Evolutionary conservation across 2,888 invertebrate species (phyloP).

Genomic region (Apodemia zela): DNA sequence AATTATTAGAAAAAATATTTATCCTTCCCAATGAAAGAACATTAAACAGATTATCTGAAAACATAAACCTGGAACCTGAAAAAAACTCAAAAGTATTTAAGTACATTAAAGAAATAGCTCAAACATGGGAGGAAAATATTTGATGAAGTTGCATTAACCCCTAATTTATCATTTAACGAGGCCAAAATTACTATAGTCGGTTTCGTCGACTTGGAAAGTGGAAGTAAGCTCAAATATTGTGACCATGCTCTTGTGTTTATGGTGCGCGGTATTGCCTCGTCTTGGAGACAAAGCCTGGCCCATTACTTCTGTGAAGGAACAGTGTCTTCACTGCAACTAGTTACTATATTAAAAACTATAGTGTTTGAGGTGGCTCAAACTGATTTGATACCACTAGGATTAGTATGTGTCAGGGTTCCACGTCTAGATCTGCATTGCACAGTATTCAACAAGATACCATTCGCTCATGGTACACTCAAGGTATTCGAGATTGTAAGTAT

Average conservation of each 20-base stretch:
- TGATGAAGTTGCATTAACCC: no score
- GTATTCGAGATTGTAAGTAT: no score
- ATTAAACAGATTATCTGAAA: constrained; percentile 22
- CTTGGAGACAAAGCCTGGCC: constrained; percentile 20
- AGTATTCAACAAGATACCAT: no score
- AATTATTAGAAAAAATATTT: constrained; percentile 25
- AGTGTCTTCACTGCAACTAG: constrained; percentile 21
- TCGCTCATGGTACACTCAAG: no score
- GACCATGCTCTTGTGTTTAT: constrained; percentile 36
- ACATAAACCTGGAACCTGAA: constrained; percentile 15
- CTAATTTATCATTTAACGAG: no score
- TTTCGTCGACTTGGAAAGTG: constrained; percentile 28
- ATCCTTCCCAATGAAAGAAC: constrained; percentile 23
- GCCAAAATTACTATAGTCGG: constrained; percentile 20
- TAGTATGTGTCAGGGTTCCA: no score
- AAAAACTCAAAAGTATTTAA: constrained; percentile 20
- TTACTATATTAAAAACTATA: no score
- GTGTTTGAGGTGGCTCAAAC: no score
- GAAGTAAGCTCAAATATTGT: constrained; percentile 22
- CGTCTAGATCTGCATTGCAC: no score
- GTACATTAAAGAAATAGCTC: neutral
- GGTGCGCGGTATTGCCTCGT: constrained; percentile 29
- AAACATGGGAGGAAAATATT: constrained; percentile 16
- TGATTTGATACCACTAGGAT: no score
- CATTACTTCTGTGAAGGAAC: constrained; percentile 35